Evolutionary conservation across 2,888 invertebrate genomes (phyloP).

Genomic region (Drosophila fulvimacula): DNA sequence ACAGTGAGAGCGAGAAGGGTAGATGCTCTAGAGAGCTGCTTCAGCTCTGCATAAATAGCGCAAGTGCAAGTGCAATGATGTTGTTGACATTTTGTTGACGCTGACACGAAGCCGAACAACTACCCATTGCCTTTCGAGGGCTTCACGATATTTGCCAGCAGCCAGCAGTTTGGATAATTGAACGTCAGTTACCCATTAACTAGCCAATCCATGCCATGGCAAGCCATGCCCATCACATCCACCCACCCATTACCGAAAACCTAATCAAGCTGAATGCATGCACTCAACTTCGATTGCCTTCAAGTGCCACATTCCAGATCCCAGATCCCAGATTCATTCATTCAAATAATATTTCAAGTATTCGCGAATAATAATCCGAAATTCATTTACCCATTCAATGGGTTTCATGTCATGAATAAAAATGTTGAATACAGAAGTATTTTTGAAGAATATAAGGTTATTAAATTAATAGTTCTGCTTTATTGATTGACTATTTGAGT

Average conservation of each 20-base stretch:
- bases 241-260: slow-evolving; percentile 7
- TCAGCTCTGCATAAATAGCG: slow-evolving; percentile 27
- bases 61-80: slow-evolving; percentile 45
- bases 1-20: background rate
- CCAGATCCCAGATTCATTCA: background rate
- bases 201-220: slow-evolving; percentile 15
- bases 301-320: slow-evolving; percentile 1
- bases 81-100: slow-evolving; percentile 17
- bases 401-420: too few relatives aligned
- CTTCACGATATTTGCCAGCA: slow-evolving; percentile 27
- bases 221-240: background rate
- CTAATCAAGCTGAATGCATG: slow-evolving; percentile 25
- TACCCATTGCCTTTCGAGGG: slow-evolving; percentile 43
- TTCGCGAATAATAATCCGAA: background rate
- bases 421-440: background rate
- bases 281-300: slow-evolving; percentile 4
- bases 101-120: slow-evolving; percentile 45
- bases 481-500: background rate
- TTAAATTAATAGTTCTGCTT: too few relatives aligned
- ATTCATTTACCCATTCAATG: background rate
- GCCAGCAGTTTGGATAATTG: slow-evolving; percentile 22
- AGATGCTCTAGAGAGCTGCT: slow-evolving; percentile 9
- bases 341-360: background rate
- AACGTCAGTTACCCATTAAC: slow-evolving; percentile 18
- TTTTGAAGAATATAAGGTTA: background rate